phyloP scores from a whole-genome alignment of 2,113 vertebrate genomes.

The Saimiri boliviensis region DNA sequence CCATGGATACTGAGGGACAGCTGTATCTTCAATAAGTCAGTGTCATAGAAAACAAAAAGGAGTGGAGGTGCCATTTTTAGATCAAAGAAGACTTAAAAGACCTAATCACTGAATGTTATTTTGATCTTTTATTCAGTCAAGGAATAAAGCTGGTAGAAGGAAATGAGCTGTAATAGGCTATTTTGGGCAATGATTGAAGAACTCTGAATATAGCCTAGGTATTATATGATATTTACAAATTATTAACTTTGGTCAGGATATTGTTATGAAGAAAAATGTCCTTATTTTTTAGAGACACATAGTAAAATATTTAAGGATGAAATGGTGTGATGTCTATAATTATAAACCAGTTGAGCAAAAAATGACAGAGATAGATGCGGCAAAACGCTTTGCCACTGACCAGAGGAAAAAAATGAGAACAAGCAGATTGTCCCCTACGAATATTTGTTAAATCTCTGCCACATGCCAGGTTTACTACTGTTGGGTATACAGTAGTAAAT shows the following conservation, averaged over 20 bases:
- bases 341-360: neutral
- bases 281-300: conserved; percentile 22
- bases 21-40: neutral
- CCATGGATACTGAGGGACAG: neutral
- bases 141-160: neutral
- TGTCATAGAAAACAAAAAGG: neutral
- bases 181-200: conserved; percentile 15
- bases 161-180: neutral
- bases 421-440: neutral
- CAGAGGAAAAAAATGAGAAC: neutral
- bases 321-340: neutral
- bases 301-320: neutral
- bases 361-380: neutral
- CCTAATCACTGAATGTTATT: neutral
- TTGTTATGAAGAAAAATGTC: neutral
- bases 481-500: neutral
- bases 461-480: neutral
- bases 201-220: neutral
- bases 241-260: conserved; percentile 9
- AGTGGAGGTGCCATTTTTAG: neutral
- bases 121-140: neutral
- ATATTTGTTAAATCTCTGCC: neutral
- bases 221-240: conserved; percentile 4
- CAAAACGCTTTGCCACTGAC: neutral
- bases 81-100: conserved; percentile 16